Conservation (phyloP, 2,113 vertebrate genomes). For the Rhinoderma darwinii region DNA sequence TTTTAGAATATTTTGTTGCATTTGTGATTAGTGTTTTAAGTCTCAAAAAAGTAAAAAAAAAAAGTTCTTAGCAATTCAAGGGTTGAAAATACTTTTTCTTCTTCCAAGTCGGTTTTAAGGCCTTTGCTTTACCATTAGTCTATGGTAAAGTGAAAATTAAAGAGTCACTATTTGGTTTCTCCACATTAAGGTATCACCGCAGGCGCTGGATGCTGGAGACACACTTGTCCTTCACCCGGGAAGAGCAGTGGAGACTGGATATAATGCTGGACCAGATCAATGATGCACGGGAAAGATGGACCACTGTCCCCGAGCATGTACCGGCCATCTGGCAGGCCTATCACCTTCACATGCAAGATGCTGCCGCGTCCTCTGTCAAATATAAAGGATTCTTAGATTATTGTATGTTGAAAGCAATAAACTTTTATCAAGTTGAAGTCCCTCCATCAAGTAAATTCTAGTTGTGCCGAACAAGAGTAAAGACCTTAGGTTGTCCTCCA, state of each 20-base stretch:
- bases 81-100: not conserved
- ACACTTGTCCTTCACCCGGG: slow-evolving; percentile 86
- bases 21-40: not conserved
- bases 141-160: not conserved
- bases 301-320: slow-evolving; percentile 89
- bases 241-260: slow-evolving; percentile 86
- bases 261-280: slow-evolving; percentile 87
- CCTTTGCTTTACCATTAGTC: not conserved
- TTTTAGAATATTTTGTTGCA: not conserved
- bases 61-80: not conserved
- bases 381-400: not conserved
- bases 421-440: too few relatives aligned
- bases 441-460: too few relatives aligned
- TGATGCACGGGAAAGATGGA: slow-evolving; percentile 84
- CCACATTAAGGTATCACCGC: slow-evolving; percentile 49
- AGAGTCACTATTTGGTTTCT: slow-evolving; percentile 14
- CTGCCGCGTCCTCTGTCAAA: slow-evolving; percentile 87
- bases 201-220: slow-evolving; percentile 85
- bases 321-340: slow-evolving; percentile 76
- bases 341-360: slow-evolving; percentile 94
- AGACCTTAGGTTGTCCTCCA: too few relatives aligned
- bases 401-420: not conserved
- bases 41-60: not conserved
- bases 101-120: slow-evolving; percentile 23
- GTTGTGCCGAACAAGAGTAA: too few relatives aligned